A percentile compares a stretch with the other conserved stretches of the same genome.
These are phyloP conservation scores for Sciaenops ocellatus DNA, from an alignment of 2,797 vertebrate species.

Conservation along the genomic window DNA sequence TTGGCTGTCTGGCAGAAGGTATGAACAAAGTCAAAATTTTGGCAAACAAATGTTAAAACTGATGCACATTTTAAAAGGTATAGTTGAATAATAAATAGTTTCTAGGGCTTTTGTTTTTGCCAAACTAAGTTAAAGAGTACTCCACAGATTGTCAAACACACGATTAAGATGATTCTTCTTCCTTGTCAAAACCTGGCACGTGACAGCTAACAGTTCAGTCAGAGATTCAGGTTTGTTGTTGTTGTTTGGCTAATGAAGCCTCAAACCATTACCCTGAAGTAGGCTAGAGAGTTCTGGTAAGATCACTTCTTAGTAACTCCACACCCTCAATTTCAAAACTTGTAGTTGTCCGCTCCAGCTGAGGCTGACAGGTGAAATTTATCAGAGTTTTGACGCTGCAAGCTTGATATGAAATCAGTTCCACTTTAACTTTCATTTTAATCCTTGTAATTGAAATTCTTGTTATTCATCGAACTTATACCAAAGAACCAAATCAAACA, in stretches of 20 bases:
- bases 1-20: constrained; percentile 21
- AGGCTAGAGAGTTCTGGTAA: neutral
- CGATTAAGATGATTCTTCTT: neutral
- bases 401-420: too few relatives aligned
- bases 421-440: neutral
- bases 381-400: neutral
- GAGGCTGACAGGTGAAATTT: neutral
- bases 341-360: neutral
- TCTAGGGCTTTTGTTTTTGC: neutral
- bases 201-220: neutral
- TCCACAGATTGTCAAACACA: too few relatives aligned
- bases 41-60: neutral
- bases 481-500: constrained; percentile 25
- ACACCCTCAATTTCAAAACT: neutral
- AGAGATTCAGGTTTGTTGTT: neutral
- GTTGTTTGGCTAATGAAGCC: neutral
- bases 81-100: neutral
- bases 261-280: neutral
- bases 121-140: neutral
- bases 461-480: constrained; percentile 2
- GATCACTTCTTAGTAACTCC: neutral
- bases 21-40: constrained; percentile 15
- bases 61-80: constrained; percentile 7
- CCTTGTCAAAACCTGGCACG: neutral
- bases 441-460: neutral